Percentiles rank a stretch among this genome's conserved stretches.
These are phyloP conservation scores for Oryctes rhinoceros DNA, from an alignment of 1,140 invertebrate genomes.

Conservation along the genomic window DNA sequence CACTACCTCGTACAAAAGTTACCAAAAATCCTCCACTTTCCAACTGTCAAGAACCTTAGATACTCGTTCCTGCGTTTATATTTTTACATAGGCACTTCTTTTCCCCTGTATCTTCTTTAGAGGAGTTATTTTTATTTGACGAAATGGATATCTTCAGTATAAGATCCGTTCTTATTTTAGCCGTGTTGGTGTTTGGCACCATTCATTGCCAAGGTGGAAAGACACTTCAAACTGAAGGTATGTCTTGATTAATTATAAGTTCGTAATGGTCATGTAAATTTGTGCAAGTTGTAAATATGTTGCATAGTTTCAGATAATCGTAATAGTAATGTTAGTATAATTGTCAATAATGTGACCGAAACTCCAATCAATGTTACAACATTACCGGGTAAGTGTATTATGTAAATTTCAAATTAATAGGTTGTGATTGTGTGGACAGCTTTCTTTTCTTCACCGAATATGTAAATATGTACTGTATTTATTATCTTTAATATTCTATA, in stretches of 20 bases:
- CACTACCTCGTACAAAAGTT: background rate
- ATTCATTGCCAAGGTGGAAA: background rate
- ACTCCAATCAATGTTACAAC: background rate
- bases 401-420: background rate
- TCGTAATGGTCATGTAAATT: background rate
- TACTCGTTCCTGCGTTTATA: background rate
- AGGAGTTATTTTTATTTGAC: background rate
- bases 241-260: background rate
- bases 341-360: background rate
- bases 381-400: background rate
- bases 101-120: background rate
- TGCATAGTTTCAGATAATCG: background rate
- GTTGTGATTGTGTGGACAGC: background rate
- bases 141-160: background rate
- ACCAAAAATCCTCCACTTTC: background rate
- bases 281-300: background rate
- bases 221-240: background rate
- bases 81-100: background rate
- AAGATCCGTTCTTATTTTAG: conserved; percentile 11
- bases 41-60: background rate
- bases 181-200: background rate
- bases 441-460: background rate
- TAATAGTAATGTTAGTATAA: background rate
- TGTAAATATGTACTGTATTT: background rate
- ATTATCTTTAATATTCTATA: background rate